phyloP scores from a whole-genome alignment of 2,113 vertebrate genomes.

The Ochotona princeps region DNA sequence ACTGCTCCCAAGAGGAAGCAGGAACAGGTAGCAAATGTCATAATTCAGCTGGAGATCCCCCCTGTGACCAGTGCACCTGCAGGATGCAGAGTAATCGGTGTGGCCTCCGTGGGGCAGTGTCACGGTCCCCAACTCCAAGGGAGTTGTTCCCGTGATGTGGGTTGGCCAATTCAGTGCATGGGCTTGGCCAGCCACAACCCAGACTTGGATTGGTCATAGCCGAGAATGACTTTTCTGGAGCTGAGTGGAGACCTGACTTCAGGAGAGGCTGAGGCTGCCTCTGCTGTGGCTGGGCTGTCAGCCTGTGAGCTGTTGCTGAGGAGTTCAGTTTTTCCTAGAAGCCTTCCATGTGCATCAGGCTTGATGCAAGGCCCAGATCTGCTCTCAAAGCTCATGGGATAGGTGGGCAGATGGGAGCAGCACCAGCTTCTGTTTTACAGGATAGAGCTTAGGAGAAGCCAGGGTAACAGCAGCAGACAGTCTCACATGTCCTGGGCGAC shows the following conservation, averaged over 20 bases:
- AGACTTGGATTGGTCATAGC: not conserved
- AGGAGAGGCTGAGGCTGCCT: not conserved
- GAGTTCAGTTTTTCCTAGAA: not conserved
- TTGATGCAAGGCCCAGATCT: not conserved
- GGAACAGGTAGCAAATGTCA: not conserved
- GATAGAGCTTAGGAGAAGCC: not conserved
- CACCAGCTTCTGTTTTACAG: not conserved
- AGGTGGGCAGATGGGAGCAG: not conserved
- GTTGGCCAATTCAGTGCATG: rapidly evolving
- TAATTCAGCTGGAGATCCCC: not conserved
- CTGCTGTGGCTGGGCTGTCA: not conserved
- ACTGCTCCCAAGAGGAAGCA: not conserved
- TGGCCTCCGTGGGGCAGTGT: not conserved
- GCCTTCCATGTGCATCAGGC: not conserved
- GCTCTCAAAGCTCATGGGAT: not conserved
- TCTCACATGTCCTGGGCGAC: not conserved
- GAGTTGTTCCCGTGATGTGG: not conserved
- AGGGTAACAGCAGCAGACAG: not conserved
- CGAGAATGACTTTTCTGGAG: not conserved
- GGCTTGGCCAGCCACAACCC: not conserved
- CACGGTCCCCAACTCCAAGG: not conserved
- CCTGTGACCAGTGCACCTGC: not conserved
- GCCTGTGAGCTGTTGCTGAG: not conserved
- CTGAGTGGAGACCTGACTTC: not conserved
- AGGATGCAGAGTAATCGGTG: not conserved